A percentile compares a stretch with the other conserved stretches of the same genome.
Evolutionary conservation across 2,113 vertebrate species (phyloP).

Genomic region (Uria lomvia): DNA sequence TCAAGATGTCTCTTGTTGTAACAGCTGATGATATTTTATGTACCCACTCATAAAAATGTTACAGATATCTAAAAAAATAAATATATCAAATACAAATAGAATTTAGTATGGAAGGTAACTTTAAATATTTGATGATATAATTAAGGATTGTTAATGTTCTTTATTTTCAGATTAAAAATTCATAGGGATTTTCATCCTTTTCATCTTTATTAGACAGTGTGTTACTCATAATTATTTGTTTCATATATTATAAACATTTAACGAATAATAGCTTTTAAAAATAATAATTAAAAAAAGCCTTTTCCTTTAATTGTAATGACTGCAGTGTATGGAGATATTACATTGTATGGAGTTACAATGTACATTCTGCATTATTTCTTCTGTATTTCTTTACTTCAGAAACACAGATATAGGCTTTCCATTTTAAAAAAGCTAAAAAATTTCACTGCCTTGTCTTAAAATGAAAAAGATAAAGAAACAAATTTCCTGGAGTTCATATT

Average conservation of each 20-base stretch:
- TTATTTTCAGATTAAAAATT: constrained; percentile 68
- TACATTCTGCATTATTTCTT: neutral
- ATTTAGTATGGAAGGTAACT: constrained; percentile 27
- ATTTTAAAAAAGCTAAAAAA: neutral
- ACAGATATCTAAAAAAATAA: constrained; percentile 38
- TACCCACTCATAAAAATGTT: constrained; percentile 44
- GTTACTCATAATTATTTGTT: constrained; percentile 64
- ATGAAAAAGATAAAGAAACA: neutral
- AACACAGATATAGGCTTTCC: neutral
- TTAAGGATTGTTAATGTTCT: constrained; percentile 56
- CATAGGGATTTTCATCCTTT: constrained; percentile 51
- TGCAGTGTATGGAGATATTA: neutral
- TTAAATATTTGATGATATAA: constrained; percentile 71
- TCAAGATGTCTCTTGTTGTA: constrained; percentile 22
- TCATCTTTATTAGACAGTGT: constrained; percentile 65
- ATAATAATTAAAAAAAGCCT: neutral
- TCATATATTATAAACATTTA: constrained; percentile 44
- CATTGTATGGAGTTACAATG: neutral
- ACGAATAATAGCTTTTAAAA: constrained; percentile 52
- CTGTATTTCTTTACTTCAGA: neutral
- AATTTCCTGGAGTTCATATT: neutral
- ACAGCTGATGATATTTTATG: constrained; percentile 26
- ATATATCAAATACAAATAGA: constrained; percentile 52
- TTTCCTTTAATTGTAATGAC: constrained; percentile 33
- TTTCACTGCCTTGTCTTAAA: neutral